Base-by-base conservation (phyloP, 2,797 vertebrate genomes). In the Coranthus polyacanthus region DNA sequence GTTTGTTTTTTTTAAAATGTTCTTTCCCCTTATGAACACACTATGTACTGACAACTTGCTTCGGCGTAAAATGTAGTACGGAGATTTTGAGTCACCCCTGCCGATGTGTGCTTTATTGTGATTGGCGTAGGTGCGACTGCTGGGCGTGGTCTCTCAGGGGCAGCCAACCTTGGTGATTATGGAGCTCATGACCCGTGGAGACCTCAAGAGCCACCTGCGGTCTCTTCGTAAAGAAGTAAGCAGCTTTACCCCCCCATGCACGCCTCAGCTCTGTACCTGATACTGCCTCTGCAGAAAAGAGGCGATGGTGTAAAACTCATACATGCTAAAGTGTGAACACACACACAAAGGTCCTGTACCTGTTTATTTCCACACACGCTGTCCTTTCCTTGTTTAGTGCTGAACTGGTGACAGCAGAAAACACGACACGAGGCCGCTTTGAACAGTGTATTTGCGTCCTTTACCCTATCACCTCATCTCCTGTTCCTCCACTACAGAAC, bases 81-180 rank as follows among this genome's bases (percentile, higher is more conserved):
- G 15, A 52, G 42, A 21, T 41, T 43, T 64, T 17, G 57, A 56
- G 34, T 17, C 8, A 2, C 26, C 6, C 37, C 34, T n/a, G 8
- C 60, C 76, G 26, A 84, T 32, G 12, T 32, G 12, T 68, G 47
- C 16, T 70, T 22, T 70, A 2, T 62, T 81, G 49, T 81, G 72
- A 67, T 84, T 90, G 58, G 66, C 84, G 22, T 66, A 99, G 98
- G 98, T 99, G 79, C 95, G 97, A 13, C 88, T 99, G 70, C 94
- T 99, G 77, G 98, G 98, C 0, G 98, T 99, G 72, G 98, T 99
- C 78, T 99, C 98, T 66, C 98, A 99, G 91, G 98, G 97, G 75
- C 98, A 99, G 83, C 98, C 98, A 15, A 98, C 97, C 0, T 89
- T 99, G 87, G 98, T 99, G 87, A 99, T 99, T 83, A 99, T 99